Evolutionary conservation across 2,888 invertebrate species (phyloP).

Genomic region (Tuberolachnus salignus): DNA sequence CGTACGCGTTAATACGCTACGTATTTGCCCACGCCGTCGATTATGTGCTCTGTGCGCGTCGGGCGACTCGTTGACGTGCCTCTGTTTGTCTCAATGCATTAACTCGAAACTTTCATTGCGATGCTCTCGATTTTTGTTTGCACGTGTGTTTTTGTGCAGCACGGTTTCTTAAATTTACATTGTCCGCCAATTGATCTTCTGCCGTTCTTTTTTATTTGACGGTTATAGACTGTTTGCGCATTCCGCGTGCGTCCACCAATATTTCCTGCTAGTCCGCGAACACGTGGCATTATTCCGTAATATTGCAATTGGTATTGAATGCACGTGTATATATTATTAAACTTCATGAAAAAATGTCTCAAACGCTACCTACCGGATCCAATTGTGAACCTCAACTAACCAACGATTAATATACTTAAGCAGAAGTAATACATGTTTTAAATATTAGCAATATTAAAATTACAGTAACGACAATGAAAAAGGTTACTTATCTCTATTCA

Average conservation of each 20-base stretch:
- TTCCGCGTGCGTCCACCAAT: background rate
- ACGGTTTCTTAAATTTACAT: background rate
- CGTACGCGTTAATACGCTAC: too few species aligned
- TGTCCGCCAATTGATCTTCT: background rate
- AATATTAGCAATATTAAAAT: too few species aligned
- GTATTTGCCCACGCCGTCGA: too few species aligned
- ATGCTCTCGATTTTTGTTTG: background rate
- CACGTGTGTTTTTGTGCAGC: background rate
- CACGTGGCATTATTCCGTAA: background rate
- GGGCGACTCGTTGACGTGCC: background rate
- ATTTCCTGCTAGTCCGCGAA: background rate
- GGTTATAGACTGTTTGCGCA: background rate
- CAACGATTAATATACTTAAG: too few species aligned
- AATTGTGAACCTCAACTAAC: too few species aligned
- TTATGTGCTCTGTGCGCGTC: background rate
- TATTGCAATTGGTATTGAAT: too few species aligned
- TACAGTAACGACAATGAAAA: too few species aligned
- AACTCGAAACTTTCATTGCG: background rate
- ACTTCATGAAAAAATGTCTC: too few species aligned
- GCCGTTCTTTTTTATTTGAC: background rate
- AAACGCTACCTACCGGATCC: too few species aligned
- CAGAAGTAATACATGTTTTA: too few species aligned
- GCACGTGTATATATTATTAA: too few species aligned
- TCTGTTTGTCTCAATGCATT: background rate
- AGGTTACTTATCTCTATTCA: too few species aligned